Percentiles rank a stretch among this genome's conserved stretches.
phyloP scores from a whole-genome alignment of 2,113 vertebrate genomes.

The Clarias macrocephalus region DNA sequence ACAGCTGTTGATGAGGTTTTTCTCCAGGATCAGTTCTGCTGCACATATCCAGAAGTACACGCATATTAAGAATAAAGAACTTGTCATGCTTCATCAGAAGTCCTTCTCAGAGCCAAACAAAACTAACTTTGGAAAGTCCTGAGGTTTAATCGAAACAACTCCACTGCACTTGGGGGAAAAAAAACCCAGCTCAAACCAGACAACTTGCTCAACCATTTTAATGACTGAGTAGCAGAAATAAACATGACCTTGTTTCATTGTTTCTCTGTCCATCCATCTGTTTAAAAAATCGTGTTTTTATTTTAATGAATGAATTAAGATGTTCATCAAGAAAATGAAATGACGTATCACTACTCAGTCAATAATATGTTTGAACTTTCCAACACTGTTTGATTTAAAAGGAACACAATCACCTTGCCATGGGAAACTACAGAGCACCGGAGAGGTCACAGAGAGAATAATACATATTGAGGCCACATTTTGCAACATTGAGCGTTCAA shows the following conservation, averaged over 20 bases:
- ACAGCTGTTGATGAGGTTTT: constrained; percentile 12
- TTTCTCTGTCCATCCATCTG: constrained; percentile 1
- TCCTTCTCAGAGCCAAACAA: constrained; percentile 13
- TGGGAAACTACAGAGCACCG: too few relatives aligned
- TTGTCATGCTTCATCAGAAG: constrained; percentile 18
- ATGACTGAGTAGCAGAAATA: constrained; percentile 13
- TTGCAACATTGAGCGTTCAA: too few relatives aligned
- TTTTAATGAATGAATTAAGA: background rate
- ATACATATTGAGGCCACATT: too few relatives aligned
- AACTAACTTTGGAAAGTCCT: constrained; percentile 11
- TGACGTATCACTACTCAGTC: background rate
- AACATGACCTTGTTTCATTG: background rate
- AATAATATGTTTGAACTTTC: background rate
- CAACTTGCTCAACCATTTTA: background rate
- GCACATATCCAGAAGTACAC: background rate
- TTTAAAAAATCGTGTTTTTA: background rate
- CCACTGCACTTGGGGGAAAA: background rate
- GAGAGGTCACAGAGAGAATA: too few relatives aligned
- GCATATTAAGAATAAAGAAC: constrained; percentile 19
- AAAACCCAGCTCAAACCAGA: background rate
- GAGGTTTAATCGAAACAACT: constrained; percentile 7
- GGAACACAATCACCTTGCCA: background rate
- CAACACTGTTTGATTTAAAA: background rate
- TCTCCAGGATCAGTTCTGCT: constrained; percentile 15
- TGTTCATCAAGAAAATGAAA: background rate